Percentiles rank a stretch among this genome's conserved stretches.
Evolutionary conservation across 92 coral and sea anemone species (phyloP).

Genomic region (Hydrozoanthus gracilis): DNA sequence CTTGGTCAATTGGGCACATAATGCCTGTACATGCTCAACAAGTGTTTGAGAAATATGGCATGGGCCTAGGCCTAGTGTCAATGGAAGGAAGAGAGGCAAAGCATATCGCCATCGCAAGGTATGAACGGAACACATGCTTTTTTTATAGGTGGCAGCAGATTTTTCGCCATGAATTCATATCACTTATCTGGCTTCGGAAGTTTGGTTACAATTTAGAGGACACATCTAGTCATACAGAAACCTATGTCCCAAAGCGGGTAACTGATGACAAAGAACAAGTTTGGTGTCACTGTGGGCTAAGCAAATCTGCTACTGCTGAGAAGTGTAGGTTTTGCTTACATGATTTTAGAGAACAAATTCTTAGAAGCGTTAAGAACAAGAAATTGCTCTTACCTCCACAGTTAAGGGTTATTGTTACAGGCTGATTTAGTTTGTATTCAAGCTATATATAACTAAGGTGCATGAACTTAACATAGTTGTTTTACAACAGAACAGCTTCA

Average conservation of each 20-base stretch:
- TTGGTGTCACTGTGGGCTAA: not conserved
- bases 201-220: not conserved
- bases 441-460: too few species aligned
- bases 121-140: slow-evolving; percentile 52
- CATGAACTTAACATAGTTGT: too few species aligned
- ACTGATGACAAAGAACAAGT: not conserved
- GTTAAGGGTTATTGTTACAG: not conserved
- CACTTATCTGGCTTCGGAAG: slow-evolving; percentile 54
- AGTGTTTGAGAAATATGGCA: slow-evolving; percentile 33
- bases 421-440: too few species aligned
- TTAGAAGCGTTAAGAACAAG: not conserved
- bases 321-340: slow-evolving; percentile 1
- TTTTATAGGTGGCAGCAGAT: slow-evolving; percentile 65
- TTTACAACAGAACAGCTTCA: too few species aligned
- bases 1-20: slow-evolving; percentile 16
- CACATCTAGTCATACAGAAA: not conserved
- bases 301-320: not conserved
- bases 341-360: not conserved
- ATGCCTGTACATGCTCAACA: slow-evolving; percentile 22
- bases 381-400: not conserved
- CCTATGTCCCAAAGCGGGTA: not conserved
- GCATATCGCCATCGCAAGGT: slow-evolving; percentile 57
- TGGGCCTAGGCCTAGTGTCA: slow-evolving; percentile 48
- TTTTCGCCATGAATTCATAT: slow-evolving; percentile 60
- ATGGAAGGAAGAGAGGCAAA: slow-evolving; percentile 71